phyloP scores from a whole-genome alignment of 2,113 vertebrate genomes.

The Noturus placidus region DNA sequence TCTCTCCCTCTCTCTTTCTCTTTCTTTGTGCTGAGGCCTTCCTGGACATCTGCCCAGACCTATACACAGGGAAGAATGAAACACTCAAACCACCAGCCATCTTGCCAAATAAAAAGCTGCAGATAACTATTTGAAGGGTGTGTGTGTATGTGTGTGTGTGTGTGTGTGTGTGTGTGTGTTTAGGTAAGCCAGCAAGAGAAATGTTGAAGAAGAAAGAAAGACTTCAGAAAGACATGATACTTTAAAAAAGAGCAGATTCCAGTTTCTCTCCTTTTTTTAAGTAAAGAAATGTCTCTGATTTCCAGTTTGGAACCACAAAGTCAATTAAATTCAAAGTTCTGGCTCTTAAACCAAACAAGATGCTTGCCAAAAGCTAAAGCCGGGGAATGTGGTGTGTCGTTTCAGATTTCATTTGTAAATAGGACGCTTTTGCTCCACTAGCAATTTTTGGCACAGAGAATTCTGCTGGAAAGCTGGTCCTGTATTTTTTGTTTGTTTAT shows the following conservation, averaged over 20 bases:
- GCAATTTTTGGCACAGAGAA: conserved; percentile 34
- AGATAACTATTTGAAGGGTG: conserved; percentile 75
- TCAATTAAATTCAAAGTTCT: conserved; percentile 40
- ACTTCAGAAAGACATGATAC: conserved; percentile 13
- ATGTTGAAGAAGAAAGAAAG: background rate
- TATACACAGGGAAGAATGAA: conserved; percentile 82
- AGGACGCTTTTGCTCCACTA: conserved; percentile 32
- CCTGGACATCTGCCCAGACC: conserved; percentile 98
- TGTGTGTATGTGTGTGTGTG: conserved; percentile 37
- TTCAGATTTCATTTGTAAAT: conserved; percentile 45
- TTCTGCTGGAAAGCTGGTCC: conserved; percentile 8
- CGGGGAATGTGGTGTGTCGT: conserved; percentile 36
- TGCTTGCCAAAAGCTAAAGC: conserved; percentile 34
- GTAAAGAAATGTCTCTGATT: conserved; percentile 32
- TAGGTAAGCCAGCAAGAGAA: conserved; percentile 28
- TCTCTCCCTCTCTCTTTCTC: conserved; percentile 33
- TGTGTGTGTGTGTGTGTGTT: conserved; percentile 46
- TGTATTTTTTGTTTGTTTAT: background rate
- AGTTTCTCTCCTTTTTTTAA: conserved; percentile 17
- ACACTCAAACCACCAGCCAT: conserved; percentile 79
- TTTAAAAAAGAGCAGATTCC: conserved; percentile 30
- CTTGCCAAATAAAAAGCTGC: conserved; percentile 76
- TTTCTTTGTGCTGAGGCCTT: conserved; percentile 58
- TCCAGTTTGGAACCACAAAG: conserved; percentile 29
- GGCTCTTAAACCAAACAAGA: conserved; percentile 44